Percentiles rank a stretch among this genome's conserved stretches.
Evolutionary conservation across 2,797 vertebrate genomes (phyloP).

Genomic region (Leuciscus waleckii): DNA sequence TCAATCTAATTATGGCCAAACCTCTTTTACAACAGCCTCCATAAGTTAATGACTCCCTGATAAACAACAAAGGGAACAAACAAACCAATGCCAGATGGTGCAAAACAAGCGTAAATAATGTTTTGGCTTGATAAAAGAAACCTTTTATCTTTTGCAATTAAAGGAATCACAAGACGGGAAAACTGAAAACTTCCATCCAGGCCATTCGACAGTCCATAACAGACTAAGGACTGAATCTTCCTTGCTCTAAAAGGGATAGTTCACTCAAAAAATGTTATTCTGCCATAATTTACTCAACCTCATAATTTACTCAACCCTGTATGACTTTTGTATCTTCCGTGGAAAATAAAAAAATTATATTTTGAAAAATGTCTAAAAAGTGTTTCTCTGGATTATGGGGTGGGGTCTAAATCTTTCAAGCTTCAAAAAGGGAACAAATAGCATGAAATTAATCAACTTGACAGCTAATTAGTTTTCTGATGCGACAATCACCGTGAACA

Average conservation of each 20-base stretch:
- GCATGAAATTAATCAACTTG: background rate
- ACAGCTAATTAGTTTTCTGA: background rate
- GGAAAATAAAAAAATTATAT: background rate
- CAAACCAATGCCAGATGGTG: slow-evolving; percentile 37
- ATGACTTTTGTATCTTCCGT: background rate
- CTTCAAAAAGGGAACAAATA: background rate
- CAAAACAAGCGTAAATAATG: slow-evolving; percentile 41
- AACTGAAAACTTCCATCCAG: slow-evolving; percentile 30
- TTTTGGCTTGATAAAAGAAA: slow-evolving; percentile 37
- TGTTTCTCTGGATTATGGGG: background rate
- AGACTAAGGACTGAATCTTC: background rate
- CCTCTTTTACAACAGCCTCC: slow-evolving; percentile 37
- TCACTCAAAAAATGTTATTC: background rate
- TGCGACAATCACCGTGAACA: background rate
- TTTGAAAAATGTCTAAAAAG: background rate
- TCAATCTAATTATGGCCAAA: slow-evolving; percentile 52
- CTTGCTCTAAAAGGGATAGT: background rate
- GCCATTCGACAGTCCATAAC: background rate
- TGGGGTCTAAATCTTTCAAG: background rate
- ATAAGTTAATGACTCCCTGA: slow-evolving; percentile 53
- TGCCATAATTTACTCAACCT: background rate
- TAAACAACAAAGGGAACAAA: slow-evolving; percentile 44
- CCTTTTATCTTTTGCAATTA: slow-evolving; percentile 44
- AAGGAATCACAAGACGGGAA: slow-evolving; percentile 12
- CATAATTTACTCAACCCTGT: background rate